Base-by-base conservation (phyloP, 1,140 invertebrate species). In the Tetramorium parvispinum region DNA sequence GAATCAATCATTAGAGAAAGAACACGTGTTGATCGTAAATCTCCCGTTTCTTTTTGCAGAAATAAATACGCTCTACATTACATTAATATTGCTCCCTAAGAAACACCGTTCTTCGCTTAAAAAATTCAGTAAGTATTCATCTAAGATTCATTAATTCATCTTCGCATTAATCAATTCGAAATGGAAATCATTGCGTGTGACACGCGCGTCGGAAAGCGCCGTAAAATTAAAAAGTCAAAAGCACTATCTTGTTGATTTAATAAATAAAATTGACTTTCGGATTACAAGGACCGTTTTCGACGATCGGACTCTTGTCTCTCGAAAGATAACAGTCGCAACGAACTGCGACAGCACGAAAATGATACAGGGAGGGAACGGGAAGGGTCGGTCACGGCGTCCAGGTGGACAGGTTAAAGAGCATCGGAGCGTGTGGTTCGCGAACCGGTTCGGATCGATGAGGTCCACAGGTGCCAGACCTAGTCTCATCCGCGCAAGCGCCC, bases 401-500 rank as follows among this genome's bases (percentile, higher is more conserved):
- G 76, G 87, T 89, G 76, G 83, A 73, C 88, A 89, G 85, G 83
- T 89, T 89, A 89, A 89, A 89, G 76, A 85, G 85, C 49, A 43
- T 68, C 76, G 51, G 49, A 81, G 87, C 70, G 76, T 85, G 83
- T 53, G 71, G 88, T 89, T 83, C 78, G 85, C 70, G 55, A 87
- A 87, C 82, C 86, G 76, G 88, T 89, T 83, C 78, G 88, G 88
- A 89, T 89, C 88, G 88, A 89, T 89, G 88, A 89, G 88, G 88
- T 89, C 88, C 88, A 89, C 88, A 89, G 88, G 88, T 89, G 88
- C 88, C 78, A 89, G 88, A 87, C 77, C 78, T 85, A 85, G 82
- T 65, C 82, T 82, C 71, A 89, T 87, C 75, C 89, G 89, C 88
- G 88, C 88, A 89, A 79, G 88, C 88, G 88, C 77, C 78, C 85